Evolutionary conservation across 2,888 invertebrate species (phyloP).

Genomic region (Liopterus haemorrhoidalis): DNA sequence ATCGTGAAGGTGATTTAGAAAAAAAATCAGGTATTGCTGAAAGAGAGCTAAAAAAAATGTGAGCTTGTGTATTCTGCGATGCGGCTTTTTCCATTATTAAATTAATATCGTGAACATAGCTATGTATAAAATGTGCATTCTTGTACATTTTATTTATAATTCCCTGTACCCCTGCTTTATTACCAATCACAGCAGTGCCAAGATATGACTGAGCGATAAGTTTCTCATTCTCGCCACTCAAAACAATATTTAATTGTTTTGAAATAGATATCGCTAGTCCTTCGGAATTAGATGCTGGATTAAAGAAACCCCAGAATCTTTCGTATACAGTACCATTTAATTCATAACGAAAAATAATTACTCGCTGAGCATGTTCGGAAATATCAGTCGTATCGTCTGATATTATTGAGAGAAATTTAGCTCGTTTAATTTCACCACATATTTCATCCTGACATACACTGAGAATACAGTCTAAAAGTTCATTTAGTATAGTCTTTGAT

Average conservation of each 20-base stretch:
- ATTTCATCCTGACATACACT: conserved; percentile 29
- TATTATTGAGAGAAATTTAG: conserved; percentile 14
- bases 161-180: conserved; percentile 29
- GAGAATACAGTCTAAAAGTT: conserved; percentile 33
- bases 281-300: conserved; percentile 25
- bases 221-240: conserved; percentile 22
- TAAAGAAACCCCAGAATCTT: conserved; percentile 31
- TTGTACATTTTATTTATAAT: conserved; percentile 22
- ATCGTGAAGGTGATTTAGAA: too few relatives aligned
- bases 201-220: conserved; percentile 34
- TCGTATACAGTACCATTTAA: conserved; percentile 27
- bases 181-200: conserved; percentile 33
- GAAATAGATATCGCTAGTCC: conserved; percentile 23
- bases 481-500: conserved; percentile 33
- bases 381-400: conserved; percentile 31
- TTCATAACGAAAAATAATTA: conserved; percentile 30
- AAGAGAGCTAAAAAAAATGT: too few relatives aligned
- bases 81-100: conserved; percentile 20
- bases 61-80: too few relatives aligned
- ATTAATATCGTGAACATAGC: conserved; percentile 28
- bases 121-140: conserved; percentile 26
- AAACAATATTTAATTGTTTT: conserved; percentile 16
- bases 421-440: conserved; percentile 18
- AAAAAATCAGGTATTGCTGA: too few relatives aligned
- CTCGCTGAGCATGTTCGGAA: conserved; percentile 24